Conservation (phyloP, 2,888 invertebrate genomes). For the Drosophila stalkeri region DNA sequence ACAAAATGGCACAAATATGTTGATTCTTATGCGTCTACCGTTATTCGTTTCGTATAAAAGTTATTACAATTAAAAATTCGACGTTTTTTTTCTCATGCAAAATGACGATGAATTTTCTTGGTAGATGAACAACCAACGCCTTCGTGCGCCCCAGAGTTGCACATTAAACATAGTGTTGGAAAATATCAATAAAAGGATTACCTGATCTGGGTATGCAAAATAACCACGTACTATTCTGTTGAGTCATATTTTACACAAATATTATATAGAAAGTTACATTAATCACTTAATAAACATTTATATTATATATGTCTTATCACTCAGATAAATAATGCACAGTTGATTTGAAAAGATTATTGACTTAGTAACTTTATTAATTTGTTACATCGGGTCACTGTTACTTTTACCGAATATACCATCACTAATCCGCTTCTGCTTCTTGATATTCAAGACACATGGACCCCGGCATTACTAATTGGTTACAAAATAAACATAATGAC, state of each 20-base stretch:
- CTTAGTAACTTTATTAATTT: neutral
- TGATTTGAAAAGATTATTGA: slow-evolving; percentile 1
- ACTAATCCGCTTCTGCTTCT: slow-evolving; percentile 9
- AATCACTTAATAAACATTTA: slow-evolving; percentile 3
- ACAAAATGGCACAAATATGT: slow-evolving; percentile 77
- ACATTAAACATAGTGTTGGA: slow-evolving; percentile 34
- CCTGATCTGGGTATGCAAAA: slow-evolving; percentile 6
- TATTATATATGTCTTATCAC: slow-evolving; percentile 8
- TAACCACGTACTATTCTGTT: neutral
- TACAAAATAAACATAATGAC: neutral
- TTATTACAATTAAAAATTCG: slow-evolving; percentile 71
- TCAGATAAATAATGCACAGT: slow-evolving; percentile 19
- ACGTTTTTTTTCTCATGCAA: slow-evolving; percentile 80
- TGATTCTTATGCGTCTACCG: slow-evolving; percentile 68
- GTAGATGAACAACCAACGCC: slow-evolving; percentile 78
- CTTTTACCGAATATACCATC: slow-evolving; percentile 3
- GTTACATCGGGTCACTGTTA: slow-evolving; percentile 18
- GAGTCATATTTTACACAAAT: neutral
- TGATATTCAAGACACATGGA: slow-evolving; percentile 30
- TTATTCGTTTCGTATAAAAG: slow-evolving; percentile 70
- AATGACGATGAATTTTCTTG: slow-evolving; percentile 82
- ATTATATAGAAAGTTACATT: neutral
- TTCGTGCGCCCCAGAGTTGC: slow-evolving; percentile 67
- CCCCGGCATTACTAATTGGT: slow-evolving; percentile 14
- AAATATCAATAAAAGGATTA: slow-evolving; percentile 10